Evolutionary conservation across 1,140 invertebrate species (phyloP), one percentile per base, ranked within the genome.

Genomic region (Psilanteris sp.): DNA sequence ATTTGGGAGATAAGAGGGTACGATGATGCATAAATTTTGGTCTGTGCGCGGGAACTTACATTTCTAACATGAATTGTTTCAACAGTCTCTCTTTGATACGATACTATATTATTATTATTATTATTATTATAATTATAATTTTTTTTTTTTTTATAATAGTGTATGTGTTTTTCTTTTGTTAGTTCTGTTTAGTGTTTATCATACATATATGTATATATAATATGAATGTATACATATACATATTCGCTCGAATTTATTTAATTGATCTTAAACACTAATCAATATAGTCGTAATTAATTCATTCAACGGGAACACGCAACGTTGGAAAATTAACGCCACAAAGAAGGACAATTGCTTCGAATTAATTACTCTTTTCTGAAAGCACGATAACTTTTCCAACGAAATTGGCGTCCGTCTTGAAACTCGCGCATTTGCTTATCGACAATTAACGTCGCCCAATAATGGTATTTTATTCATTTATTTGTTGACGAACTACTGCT

Each of bases 191-290:
- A 13, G 13, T 44, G 41, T 66, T 43, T 43, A 52, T 54, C 52
- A 64, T 72, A 72, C 61, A 44, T 64, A 55, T 50, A 48, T 64
- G 29, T 50, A 64, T 46, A 48, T 36, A 54, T 48, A 55, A n/a
- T 32, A 10, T 34, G 15, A 44, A 34, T 16, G 36, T 27, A 48
- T 22, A 71, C 55, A 32, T 37, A 67, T 62, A 34, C 32, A 41
- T 50, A 20, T 64, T 54, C 39, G 27, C 26, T 68, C 48, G 9
- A 9, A 50, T 55, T 64, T 14, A 59, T 31, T 72, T 54, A 73
- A 70, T 43, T 62, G 77, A 41, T 64, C 79, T 82, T 85, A 80
- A 75, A 81, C 54, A 81, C 83, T 87, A 87, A 83, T 84, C 82
- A 85, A 84, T 85, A 83, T 76, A 74, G 34, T 82, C 64, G 72